Percentiles rank a stretch among this genome's conserved stretches.
phyloP scores from a whole-genome alignment of 2,113 vertebrate genomes.

The Zapus hudsonius region DNA sequence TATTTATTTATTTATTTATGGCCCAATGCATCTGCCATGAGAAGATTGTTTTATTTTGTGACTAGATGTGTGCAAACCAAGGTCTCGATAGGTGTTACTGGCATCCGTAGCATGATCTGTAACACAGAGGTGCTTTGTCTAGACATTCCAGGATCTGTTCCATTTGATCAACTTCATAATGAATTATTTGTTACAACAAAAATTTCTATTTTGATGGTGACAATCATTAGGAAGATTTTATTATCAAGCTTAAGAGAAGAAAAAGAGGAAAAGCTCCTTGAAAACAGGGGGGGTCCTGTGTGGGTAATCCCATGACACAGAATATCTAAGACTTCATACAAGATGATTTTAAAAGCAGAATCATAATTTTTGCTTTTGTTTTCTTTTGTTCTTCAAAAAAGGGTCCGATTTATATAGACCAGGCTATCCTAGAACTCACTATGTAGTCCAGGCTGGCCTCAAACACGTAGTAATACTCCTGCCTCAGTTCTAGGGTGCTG shows the following conservation, averaged over 20 bases:
- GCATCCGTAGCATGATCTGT: background rate
- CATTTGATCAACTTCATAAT: background rate
- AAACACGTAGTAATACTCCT: too few species aligned
- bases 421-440: background rate
- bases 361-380: too few species aligned
- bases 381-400: background rate
- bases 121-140: background rate
- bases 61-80: background rate
- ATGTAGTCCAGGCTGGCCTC: too few species aligned
- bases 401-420: background rate
- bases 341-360: background rate
- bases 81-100: background rate
- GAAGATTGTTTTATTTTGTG: conserved; percentile 1
- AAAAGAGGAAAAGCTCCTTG: too few species aligned
- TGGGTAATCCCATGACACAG: too few species aligned
- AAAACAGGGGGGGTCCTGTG: too few species aligned
- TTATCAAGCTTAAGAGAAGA: too few species aligned
- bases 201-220: too few species aligned
- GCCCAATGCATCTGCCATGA: background rate
- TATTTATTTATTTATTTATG: background rate
- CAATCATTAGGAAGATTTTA: too few species aligned
- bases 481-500: background rate
- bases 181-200: background rate
- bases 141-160: background rate
- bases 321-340: background rate